These are phyloP conservation scores for Pyrochroa serraticornis DNA, from an alignment of 2,888 invertebrate species.

Conservation along the genomic window DNA sequence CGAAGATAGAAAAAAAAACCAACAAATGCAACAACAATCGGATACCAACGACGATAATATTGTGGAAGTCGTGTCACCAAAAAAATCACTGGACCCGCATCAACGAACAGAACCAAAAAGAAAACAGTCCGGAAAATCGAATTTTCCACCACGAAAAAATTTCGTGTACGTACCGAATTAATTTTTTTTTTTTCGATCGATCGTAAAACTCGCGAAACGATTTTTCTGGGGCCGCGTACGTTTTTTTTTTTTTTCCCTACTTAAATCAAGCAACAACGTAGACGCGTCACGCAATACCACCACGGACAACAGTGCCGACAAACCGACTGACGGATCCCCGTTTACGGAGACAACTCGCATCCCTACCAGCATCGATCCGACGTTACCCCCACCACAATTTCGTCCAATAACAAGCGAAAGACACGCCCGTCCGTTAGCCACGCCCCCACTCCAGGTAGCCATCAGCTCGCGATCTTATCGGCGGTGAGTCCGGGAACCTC, in stretches of 20 bases:
- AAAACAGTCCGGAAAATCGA: not conserved
- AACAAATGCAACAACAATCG: too few relatives aligned
- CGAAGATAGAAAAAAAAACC: conserved; percentile 15
- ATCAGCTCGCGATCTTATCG: conserved; percentile 59
- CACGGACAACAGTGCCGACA: conserved; percentile 19
- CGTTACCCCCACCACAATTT: conserved; percentile 44
- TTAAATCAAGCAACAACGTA: too few relatives aligned
- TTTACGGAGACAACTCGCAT: conserved; percentile 17
- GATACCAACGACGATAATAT: not conserved
- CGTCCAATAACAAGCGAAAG: conserved; percentile 48
- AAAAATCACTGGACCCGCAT: conserved; percentile 17
- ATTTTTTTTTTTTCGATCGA: too few relatives aligned
- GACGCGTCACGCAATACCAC: too few relatives aligned
- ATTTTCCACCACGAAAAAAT: not conserved
- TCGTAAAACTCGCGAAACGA: too few relatives aligned
- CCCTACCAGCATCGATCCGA: conserved; percentile 54
- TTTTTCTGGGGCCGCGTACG: too few relatives aligned
- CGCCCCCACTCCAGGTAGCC: conserved; percentile 57
- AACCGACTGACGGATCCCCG: conserved; percentile 25
- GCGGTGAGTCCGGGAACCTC: conserved; percentile 18
- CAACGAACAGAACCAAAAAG: not conserved
- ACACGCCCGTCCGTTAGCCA: conserved; percentile 45
- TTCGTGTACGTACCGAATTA: too few relatives aligned
- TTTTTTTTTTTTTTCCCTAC: too few relatives aligned
- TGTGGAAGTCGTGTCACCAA: conserved; percentile 23